These are phyloP conservation scores for Sebastiscus albofasciatus DNA, from an alignment of 2,797 vertebrate genomes.

Conservation along the genomic window DNA sequence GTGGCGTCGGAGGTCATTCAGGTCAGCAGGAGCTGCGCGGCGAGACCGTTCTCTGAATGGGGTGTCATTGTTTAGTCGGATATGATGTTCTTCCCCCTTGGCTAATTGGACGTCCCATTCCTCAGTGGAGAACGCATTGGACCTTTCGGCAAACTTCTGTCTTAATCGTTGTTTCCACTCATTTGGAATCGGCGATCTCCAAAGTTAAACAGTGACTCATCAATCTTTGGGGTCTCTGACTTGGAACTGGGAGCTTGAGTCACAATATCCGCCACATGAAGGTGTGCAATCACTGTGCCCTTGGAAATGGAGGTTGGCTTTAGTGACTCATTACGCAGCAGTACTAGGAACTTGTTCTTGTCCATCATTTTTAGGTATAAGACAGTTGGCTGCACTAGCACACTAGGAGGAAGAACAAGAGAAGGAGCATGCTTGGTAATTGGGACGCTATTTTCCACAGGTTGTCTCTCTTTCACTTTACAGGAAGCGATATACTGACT, in stretches of 20 bases:
- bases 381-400: too few species aligned
- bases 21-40: neutral
- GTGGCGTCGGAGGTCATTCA: neutral
- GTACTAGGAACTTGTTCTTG: neutral
- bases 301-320: too few species aligned
- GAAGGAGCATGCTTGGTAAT: too few species aligned
- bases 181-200: neutral
- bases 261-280: neutral
- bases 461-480: neutral
- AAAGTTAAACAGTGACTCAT: slow-evolving; percentile 4
- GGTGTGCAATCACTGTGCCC: too few species aligned
- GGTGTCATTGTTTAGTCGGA: neutral
- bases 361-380: too few species aligned
- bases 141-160: neutral
- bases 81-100: slow-evolving; percentile 10
- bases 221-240: neutral
- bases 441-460: neutral
- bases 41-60: slow-evolving; percentile 10
- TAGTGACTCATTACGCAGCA: neutral
- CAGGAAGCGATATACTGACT: neutral
- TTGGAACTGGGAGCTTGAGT: neutral
- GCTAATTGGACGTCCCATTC: slow-evolving; percentile 7
- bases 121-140: neutral
- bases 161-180: slow-evolving; percentile 10
- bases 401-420: too few species aligned